Evolutionary conservation across 1,140 invertebrate species (phyloP), one percentile per base, ranked within the genome.

Genomic region (Luehdorfia chinensis): DNA sequence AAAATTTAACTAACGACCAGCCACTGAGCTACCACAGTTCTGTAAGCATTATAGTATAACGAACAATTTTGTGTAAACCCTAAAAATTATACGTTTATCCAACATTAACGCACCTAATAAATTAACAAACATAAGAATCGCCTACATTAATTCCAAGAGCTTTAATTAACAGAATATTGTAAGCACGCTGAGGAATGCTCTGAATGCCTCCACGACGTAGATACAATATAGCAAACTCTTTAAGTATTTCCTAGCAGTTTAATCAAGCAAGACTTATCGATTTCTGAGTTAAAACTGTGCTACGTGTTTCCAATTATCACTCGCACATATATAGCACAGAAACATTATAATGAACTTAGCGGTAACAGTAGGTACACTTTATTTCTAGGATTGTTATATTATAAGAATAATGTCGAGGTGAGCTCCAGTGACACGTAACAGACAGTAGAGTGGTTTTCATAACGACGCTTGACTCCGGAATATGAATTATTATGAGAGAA

Each of bases 201-300:
- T 51, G 50, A 54, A 56, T 43, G 11, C 21, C 37, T 16, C 1
- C 12, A 8, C 32, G 3, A 19, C 32, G 15, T 8, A 16, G 15
- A 31, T 41, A 58, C 46, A 59, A 63, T 66, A 66, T 59, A 59
- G 59, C 44, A 52, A 33, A 64, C 54, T 62, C 48, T 47, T 60
- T 68, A 47, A 52, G 57, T 71, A 73, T 73, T 73, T 63, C 59
- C 47, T 44, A 50, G 30, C 53, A 59, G 70, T 73, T 57, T 66
- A 65, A 67, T 72, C 72, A 78, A 72, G 75, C 72, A 78, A 65
- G 61, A 61, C 65, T 71, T 73, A 76, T 75, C 66, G 73, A 75
- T 76, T 68, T 54, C 52, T 60, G 55, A 51, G 54, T 66, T 72
- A 65, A 73, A 76, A 75, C 57, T 64, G 65, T 71, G 65, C 45